Percentiles rank a stretch among this genome's conserved stretches.
phyloP scores from a whole-genome alignment of 2,797 vertebrate genomes.

The Sebastes diploproa region DNA sequence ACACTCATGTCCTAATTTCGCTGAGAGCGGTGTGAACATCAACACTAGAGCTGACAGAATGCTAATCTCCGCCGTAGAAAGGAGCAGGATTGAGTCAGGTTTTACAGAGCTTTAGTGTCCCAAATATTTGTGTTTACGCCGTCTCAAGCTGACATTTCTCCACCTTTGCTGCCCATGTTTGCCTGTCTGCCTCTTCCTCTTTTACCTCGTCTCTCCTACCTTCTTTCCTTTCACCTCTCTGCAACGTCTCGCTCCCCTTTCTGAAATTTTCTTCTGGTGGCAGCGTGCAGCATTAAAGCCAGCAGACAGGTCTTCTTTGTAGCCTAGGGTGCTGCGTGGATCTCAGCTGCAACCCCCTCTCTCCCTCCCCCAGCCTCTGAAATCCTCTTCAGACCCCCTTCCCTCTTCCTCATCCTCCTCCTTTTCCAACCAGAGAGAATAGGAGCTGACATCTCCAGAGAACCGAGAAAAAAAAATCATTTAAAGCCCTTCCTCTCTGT shows the following conservation, averaged over 20 bases:
- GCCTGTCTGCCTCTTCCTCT: conserved; percentile 19
- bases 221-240: conserved; percentile 57
- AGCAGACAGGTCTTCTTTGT: conserved; percentile 72
- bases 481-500: conserved; percentile 69
- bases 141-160: conserved; percentile 18
- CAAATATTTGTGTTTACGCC: conserved; percentile 9
- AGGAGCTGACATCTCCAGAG: conserved; percentile 73
- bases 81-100: conserved; percentile 19
- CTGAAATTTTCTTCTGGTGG: conserved; percentile 53
- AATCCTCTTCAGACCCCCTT: conserved; percentile 60
- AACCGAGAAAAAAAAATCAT: conserved; percentile 59
- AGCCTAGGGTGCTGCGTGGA: conserved; percentile 59
- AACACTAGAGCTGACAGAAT: conserved; percentile 53
- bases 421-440: conserved; percentile 58
- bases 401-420: conserved; percentile 40
- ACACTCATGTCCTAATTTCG: conserved; percentile 72
- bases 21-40: conserved; percentile 55
- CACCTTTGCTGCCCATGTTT: conserved; percentile 31
- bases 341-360: conserved; percentile 46
- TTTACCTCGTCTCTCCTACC: conserved; percentile 4
- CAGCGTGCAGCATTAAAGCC: conserved; percentile 61
- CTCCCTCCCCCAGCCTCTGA: conserved; percentile 28
- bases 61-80: conserved; percentile 40
- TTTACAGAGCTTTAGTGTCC: conserved; percentile 31
- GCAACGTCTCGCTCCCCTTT: conserved; percentile 24